Conservation (phyloP, 2,888 invertebrate genomes). For the Drosophila rubida region DNA sequence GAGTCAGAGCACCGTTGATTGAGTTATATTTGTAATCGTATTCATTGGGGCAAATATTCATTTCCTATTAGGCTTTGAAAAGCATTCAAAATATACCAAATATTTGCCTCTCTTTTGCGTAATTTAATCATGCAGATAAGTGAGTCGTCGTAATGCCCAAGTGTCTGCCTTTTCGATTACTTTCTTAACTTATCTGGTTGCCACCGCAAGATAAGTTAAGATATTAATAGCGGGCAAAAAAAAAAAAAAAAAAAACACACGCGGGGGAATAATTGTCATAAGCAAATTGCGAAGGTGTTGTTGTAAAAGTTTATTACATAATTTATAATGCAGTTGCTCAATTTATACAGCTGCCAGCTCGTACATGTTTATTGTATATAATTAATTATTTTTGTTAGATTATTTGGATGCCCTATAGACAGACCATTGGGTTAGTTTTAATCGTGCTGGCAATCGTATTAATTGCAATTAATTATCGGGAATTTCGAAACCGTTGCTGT, state of each 20-base stretch:
- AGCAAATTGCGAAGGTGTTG: not conserved
- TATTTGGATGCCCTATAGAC: conserved; percentile 1
- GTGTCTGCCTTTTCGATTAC: not conserved
- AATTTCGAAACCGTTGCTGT: not conserved
- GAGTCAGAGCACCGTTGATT: not conserved
- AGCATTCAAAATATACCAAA: not conserved
- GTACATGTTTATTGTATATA: conserved; percentile 24
- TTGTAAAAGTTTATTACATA: conserved; percentile 1
- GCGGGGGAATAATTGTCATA: not conserved
- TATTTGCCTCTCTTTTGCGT: not conserved
- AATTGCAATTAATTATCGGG: conserved; percentile 28
- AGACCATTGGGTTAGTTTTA: not conserved
- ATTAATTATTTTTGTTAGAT: conserved; percentile 27
- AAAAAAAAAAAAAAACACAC: not conserved
- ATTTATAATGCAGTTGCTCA: not conserved
- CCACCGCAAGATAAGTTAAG: not conserved
- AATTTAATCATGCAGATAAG: not conserved
- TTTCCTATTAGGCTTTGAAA: not conserved
- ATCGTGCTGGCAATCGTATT: conserved; percentile 4
- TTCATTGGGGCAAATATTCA: not conserved
- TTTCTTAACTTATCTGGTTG: not conserved
- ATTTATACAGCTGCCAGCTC: not conserved
- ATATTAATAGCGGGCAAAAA: not conserved
- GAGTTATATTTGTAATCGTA: not conserved
- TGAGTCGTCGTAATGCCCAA: not conserved